These are phyloP conservation scores for Galerucella pusilla DNA, from an alignment of 2,888 invertebrate genomes.

Conservation along the genomic window DNA sequence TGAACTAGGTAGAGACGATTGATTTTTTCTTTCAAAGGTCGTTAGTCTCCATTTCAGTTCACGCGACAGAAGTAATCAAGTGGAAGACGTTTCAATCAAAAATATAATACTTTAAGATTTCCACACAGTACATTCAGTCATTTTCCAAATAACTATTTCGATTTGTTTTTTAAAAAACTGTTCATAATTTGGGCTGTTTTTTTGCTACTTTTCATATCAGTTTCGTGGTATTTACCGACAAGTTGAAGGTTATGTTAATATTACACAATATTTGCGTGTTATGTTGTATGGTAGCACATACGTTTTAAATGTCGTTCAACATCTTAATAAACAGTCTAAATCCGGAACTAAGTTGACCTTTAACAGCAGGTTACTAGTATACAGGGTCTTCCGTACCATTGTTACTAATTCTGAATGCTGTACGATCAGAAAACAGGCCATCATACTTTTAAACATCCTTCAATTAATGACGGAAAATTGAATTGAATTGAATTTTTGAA, in stretches of 20 bases:
- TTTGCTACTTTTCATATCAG: background rate
- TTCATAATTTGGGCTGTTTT: too few relatives aligned
- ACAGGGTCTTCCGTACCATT: slow-evolving; percentile 8
- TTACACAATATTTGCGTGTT: slow-evolving; percentile 4
- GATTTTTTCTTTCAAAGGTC: background rate
- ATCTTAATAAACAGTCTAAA: slow-evolving; percentile 3
- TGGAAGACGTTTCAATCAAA: too few relatives aligned
- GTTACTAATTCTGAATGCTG: background rate
- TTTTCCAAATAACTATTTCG: too few relatives aligned
- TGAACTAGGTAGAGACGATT: background rate
- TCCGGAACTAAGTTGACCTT: slow-evolving; percentile 11
- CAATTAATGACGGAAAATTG: background rate
- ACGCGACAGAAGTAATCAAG: too few relatives aligned
- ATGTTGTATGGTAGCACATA: background rate
- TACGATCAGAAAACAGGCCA: background rate
- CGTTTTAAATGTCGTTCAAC: background rate
- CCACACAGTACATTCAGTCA: too few relatives aligned
- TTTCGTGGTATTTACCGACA: background rate
- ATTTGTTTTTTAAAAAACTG: too few relatives aligned
- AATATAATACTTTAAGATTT: too few relatives aligned
- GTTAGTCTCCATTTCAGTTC: background rate
- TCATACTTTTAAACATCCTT: background rate
- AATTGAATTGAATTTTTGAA: background rate
- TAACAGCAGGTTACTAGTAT: background rate
- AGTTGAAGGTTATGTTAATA: slow-evolving; percentile 4